Evolutionary conservation across 2,797 vertebrate genomes (phyloP).

Genomic region (Acipenser ruthenus): DNA sequence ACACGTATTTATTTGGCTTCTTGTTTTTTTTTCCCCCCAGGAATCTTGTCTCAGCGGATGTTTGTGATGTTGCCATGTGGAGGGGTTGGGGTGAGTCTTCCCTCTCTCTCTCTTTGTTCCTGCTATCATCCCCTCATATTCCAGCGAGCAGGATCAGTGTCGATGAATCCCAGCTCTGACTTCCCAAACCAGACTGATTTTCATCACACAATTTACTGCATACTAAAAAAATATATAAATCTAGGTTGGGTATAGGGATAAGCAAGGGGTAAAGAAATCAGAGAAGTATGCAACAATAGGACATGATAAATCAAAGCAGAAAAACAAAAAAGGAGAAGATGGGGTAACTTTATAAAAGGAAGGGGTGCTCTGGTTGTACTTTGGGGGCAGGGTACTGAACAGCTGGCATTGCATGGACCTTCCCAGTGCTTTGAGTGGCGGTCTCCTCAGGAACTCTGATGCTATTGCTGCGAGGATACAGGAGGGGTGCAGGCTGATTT

Average conservation of each 20-base stretch:
- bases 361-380: too few relatives aligned
- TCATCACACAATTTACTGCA: neutral
- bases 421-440: too few relatives aligned
- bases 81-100: conserved; percentile 76
- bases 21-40: conserved; percentile 39
- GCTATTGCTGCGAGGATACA: neutral
- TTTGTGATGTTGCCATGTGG: conserved; percentile 82
- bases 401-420: too few relatives aligned
- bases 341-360: too few relatives aligned
- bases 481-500: neutral
- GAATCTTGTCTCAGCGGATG: conserved; percentile 71
- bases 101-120: neutral
- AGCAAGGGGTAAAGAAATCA: too few relatives aligned
- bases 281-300: too few relatives aligned
- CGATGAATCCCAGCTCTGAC: conserved; percentile 1
- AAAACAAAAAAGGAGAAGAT: too few relatives aligned
- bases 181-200: neutral
- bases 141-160: neutral
- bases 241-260: too few relatives aligned
- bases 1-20: neutral
- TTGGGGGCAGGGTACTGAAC: too few relatives aligned
- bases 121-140: neutral
- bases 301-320: too few relatives aligned
- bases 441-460: too few relatives aligned
- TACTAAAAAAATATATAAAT: too few relatives aligned